Conservation (phyloP, 2,888 invertebrate species). For the Chymomyza procnemis region DNA sequence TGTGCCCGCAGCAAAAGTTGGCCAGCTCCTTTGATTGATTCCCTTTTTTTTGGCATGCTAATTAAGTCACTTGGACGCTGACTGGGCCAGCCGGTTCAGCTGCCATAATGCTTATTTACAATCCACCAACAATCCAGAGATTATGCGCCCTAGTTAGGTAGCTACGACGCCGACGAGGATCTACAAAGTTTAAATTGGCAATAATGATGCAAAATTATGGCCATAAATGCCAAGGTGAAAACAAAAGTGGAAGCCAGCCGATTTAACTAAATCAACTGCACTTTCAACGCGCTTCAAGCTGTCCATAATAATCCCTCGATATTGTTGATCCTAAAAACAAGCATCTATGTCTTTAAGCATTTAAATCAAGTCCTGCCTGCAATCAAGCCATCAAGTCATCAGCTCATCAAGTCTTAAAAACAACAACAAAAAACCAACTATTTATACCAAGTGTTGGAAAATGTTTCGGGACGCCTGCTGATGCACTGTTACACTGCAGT, state of each 20-base stretch:
- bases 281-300: constrained; percentile 25
- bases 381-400: constrained; percentile 64
- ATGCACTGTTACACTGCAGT: no score
- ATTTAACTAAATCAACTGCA: constrained; percentile 27
- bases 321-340: background rate
- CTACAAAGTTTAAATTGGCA: background rate
- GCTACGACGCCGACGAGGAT: background rate
- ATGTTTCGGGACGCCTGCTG: no score
- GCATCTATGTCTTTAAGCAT: background rate
- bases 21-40: constrained; percentile 53
- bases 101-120: background rate
- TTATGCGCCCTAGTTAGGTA: background rate
- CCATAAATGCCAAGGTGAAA: constrained; percentile 68
- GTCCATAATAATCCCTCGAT: background rate
- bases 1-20: constrained; percentile 14
- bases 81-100: background rate
- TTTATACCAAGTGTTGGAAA: background rate
- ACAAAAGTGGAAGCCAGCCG: constrained; percentile 30
- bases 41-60: constrained; percentile 56
- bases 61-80: constrained; percentile 57
- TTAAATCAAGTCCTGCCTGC: background rate
- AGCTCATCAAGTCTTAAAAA: constrained; percentile 21
- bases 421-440: background rate
- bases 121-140: background rate
- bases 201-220: constrained; percentile 41